phyloP scores from a whole-genome alignment of 2,888 invertebrate species.

The Drosophila stalkeri region DNA sequence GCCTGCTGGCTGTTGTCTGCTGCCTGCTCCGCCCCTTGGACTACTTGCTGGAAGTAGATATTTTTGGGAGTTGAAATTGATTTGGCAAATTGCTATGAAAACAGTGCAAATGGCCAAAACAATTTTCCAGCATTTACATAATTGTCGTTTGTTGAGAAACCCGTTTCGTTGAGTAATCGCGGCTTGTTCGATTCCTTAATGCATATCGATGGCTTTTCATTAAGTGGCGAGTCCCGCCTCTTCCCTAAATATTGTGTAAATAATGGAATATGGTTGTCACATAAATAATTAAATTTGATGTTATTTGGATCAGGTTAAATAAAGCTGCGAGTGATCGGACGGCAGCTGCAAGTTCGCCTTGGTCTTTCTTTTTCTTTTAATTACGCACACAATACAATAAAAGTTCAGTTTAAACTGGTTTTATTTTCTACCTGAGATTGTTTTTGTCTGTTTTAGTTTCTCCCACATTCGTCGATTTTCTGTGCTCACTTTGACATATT shows the following conservation, averaged over 20 bases:
- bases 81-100: conserved; percentile 67
- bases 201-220: conserved; percentile 3
- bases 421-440: conserved; percentile 22
- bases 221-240: conserved; percentile 9
- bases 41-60: conserved; percentile 6
- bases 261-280: conserved; percentile 62
- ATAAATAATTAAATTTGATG: conserved; percentile 62
- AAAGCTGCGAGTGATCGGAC: conserved; percentile 20
- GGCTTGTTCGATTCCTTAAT: conserved; percentile 43
- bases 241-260: conserved; percentile 46
- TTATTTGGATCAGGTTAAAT: conserved; percentile 51
- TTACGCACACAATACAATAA: conserved; percentile 70
- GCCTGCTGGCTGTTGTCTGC: conserved; percentile 31
- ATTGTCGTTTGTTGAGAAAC: conserved; percentile 67
- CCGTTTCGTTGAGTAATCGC: conserved; percentile 52
- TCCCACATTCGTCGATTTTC: conserved; percentile 22
- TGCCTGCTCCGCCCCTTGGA: conserved; percentile 25
- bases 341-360: conserved; percentile 40
- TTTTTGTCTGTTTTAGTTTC: conserved; percentile 21
- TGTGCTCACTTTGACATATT: conserved; percentile 31
- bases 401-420: conserved; percentile 65
- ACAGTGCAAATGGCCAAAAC: conserved; percentile 56
- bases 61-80: conserved; percentile 58
- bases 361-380: conserved; percentile 69
- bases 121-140: conserved; percentile 77